Evolutionary conservation across 2,797 vertebrate genomes (phyloP).

Genomic region (Anguilla marmorata): DNA sequence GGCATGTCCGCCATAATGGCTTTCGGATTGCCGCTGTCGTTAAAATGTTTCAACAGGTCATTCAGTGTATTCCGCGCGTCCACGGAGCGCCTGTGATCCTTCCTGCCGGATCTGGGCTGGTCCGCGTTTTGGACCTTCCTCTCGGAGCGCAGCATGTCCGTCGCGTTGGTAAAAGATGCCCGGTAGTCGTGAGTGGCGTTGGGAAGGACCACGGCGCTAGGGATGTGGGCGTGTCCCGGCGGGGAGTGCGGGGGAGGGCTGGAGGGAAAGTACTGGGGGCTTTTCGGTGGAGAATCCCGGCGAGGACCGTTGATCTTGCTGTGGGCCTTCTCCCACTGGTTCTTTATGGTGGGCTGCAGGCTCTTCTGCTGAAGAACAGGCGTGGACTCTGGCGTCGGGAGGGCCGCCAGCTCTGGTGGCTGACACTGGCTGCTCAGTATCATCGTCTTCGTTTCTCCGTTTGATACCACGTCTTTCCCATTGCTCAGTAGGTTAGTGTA

Average conservation of each 20-base stretch:
- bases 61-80: slow-evolving; percentile 96
- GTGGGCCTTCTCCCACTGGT: slow-evolving; percentile 86
- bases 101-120: slow-evolving; percentile 76
- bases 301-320: slow-evolving; percentile 76
- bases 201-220: slow-evolving; percentile 94
- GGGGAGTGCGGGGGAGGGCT: slow-evolving; percentile 86
- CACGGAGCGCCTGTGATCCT: slow-evolving; percentile 90
- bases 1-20: slow-evolving; percentile 89
- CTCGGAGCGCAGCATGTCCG: slow-evolving; percentile 83
- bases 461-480: slow-evolving; percentile 84
- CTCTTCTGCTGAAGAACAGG: slow-evolving; percentile 95
- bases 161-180: slow-evolving; percentile 77
- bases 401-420: slow-evolving; percentile 90
- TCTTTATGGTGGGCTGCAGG: slow-evolving; percentile 89
- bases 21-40: slow-evolving; percentile 80
- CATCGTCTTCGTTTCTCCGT: slow-evolving; percentile 84
- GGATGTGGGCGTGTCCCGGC: slow-evolving; percentile 88
- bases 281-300: slow-evolving; percentile 84
- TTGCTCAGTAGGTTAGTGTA: slow-evolving; percentile 90
- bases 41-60: slow-evolving; percentile 95
- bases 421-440: slow-evolving; percentile 85
- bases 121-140: slow-evolving; percentile 83
- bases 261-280: slow-evolving; percentile 86
- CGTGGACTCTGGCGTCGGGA: slow-evolving; percentile 95
- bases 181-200: slow-evolving; percentile 94